Conservation (phyloP, 2,797 vertebrate species). For the Leucoraja ocellata region DNA sequence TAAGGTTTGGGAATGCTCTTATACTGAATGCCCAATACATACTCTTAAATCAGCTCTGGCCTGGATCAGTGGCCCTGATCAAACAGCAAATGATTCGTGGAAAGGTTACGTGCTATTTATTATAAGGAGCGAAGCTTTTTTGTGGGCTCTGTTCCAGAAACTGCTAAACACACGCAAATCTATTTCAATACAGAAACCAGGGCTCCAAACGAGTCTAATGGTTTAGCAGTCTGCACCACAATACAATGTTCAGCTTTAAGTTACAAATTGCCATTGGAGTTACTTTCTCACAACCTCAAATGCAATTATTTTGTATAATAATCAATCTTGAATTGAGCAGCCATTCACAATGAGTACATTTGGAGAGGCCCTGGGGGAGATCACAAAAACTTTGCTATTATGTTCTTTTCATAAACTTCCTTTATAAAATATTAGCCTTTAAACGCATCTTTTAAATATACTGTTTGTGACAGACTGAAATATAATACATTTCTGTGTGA, state of each 20-base stretch:
- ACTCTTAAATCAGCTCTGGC: not conserved
- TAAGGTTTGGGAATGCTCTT: not conserved
- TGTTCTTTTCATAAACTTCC: slow-evolving; percentile 39
- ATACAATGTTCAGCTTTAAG: slow-evolving; percentile 29
- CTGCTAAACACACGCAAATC: slow-evolving; percentile 5
- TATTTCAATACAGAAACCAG: not conserved
- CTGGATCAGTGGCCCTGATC: not conserved
- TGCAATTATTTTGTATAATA: slow-evolving; percentile 37
- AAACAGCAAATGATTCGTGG: not conserved
- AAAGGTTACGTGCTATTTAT: not conserved
- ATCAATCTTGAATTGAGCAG: slow-evolving; percentile 15
- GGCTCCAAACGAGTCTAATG: not conserved
- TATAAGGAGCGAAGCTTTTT: not conserved
- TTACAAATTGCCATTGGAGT: slow-evolving; percentile 8
- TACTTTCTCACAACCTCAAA: slow-evolving; percentile 29
- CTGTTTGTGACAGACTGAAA: slow-evolving; percentile 34
- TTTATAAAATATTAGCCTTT: slow-evolving; percentile 38
- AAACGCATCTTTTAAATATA: slow-evolving; percentile 33
- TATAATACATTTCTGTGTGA: slow-evolving; percentile 35
- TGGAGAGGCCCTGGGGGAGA: slow-evolving; percentile 35
- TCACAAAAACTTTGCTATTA: slow-evolving; percentile 38
- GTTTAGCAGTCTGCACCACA: slow-evolving; percentile 27
- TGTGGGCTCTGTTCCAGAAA: not conserved
- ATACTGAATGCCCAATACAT: not conserved
- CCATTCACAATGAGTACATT: slow-evolving; percentile 34